A percentile compares a stretch with the other conserved stretches of the same genome.
Evolutionary conservation across 2,113 vertebrate species (phyloP).

Genomic region (Sakesphorus luctuosus): DNA sequence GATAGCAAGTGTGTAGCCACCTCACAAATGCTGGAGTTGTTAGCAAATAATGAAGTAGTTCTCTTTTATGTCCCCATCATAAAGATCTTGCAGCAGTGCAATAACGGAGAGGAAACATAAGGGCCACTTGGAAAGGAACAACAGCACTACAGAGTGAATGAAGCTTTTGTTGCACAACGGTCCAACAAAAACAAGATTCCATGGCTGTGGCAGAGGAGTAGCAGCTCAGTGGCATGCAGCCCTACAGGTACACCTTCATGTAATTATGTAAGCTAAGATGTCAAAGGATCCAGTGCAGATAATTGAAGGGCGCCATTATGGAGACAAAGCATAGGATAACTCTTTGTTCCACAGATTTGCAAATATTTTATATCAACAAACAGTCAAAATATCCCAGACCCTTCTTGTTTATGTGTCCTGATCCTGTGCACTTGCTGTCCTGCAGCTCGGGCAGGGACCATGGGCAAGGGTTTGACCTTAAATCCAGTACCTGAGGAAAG

Average conservation of each 20-base stretch:
- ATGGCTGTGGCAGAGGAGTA: background rate
- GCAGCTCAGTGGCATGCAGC: background rate
- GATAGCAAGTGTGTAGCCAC: background rate
- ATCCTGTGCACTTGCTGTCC: fast-evolving
- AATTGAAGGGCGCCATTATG: background rate
- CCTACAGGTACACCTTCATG: background rate
- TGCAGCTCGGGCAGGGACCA: fast-evolving
- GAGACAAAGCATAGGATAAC: background rate
- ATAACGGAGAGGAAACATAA: constrained; percentile 6
- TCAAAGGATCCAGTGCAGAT: background rate
- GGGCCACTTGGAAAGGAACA: constrained; percentile 47
- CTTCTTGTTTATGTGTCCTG: background rate
- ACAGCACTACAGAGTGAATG: constrained; percentile 25
- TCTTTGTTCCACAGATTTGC: background rate
- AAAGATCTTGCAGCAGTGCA: background rate
- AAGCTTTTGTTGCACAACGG: background rate
- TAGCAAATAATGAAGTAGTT: constrained; percentile 13
- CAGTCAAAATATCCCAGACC: background rate
- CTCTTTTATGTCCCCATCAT: constrained; percentile 1
- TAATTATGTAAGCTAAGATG: background rate
- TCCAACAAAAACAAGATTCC: constrained; percentile 11
- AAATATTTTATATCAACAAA: background rate
- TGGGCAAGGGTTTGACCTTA: background rate
- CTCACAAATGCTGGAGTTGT: background rate
- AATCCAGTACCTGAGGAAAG: background rate